Conservation (phyloP, 2,113 vertebrate species). For the human (Homo sapiens) region DNA sequence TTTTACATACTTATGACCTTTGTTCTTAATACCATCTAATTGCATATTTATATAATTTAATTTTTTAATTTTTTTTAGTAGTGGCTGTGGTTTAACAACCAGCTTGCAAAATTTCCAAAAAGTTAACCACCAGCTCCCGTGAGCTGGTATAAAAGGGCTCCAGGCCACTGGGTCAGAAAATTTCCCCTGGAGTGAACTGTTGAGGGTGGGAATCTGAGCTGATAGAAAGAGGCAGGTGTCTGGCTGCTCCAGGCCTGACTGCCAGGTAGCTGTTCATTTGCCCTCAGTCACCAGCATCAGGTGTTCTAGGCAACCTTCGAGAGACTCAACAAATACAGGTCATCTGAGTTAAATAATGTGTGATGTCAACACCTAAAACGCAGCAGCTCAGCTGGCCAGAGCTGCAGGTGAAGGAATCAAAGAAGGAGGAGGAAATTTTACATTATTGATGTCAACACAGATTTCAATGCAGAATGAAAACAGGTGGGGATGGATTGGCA, state of each 20-base stretch:
- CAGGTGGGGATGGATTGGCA: not conserved
- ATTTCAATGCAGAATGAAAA: not conserved
- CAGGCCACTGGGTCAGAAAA: not conserved
- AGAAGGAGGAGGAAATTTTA: not conserved
- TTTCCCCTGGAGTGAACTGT: not conserved
- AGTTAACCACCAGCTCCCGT: not conserved
- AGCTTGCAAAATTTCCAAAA: not conserved
- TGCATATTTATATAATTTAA: not conserved
- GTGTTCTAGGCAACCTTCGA: not conserved
- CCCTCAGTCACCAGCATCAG: not conserved
- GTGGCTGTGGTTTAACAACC: not conserved
- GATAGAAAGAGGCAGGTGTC: not conserved
- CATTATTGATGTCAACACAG: not conserved
- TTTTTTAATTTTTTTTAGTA: not conserved
- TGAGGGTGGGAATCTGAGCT: not conserved
- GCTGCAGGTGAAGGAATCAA: constrained; percentile 39
- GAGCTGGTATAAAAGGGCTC: not conserved
- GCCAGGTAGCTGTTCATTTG: not conserved
- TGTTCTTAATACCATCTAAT: not conserved
- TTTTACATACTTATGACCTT: not conserved
- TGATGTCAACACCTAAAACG: not conserved
- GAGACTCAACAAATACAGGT: not conserved
- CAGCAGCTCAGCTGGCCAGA: not conserved
- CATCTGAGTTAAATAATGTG: not conserved
- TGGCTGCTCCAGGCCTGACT: too few species aligned